phyloP scores from a whole-genome alignment of 2,797 vertebrate genomes.

The Liasis olivaceus region DNA sequence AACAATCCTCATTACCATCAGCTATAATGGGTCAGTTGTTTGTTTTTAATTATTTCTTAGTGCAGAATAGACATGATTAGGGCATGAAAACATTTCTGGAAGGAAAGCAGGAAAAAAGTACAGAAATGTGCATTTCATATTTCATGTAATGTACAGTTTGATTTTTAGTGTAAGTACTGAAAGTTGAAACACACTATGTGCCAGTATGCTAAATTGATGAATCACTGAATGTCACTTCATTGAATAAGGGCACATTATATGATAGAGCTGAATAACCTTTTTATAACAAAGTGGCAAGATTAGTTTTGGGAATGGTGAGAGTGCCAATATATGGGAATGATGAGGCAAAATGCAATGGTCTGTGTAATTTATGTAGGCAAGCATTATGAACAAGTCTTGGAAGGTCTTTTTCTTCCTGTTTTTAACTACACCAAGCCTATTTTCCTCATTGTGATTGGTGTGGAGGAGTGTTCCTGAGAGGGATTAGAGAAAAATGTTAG shows the following conservation, averaged over 20 bases:
- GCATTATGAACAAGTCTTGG: not conserved
- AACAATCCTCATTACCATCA: not conserved
- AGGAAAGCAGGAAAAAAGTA: not conserved
- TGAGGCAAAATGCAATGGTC: not conserved
- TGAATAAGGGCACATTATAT: not conserved
- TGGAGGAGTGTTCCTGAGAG: not conserved
- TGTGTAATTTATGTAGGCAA: not conserved
- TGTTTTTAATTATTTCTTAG: not conserved
- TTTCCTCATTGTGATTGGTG: not conserved
- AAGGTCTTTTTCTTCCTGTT: not conserved
- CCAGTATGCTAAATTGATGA: not conserved
- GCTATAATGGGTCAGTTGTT: not conserved
- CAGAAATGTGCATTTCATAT: not conserved
- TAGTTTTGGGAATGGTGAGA: not conserved
- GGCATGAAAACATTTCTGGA: not conserved
- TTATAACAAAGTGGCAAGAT: not conserved
- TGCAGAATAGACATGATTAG: not conserved
- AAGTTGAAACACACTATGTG: not conserved
- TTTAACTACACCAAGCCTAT: not conserved
- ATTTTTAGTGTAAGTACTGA: not conserved
- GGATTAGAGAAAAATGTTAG: not conserved
- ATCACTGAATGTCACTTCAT: not conserved
- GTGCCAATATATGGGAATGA: not conserved
- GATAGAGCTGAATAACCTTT: not conserved
- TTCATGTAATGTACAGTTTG: not conserved